Percentiles rank a stretch among this genome's conserved stretches.
These are phyloP conservation scores for pig (Sus scrofa) DNA, from an alignment of 2,113 vertebrate genomes.

Conservation along the genomic window DNA sequence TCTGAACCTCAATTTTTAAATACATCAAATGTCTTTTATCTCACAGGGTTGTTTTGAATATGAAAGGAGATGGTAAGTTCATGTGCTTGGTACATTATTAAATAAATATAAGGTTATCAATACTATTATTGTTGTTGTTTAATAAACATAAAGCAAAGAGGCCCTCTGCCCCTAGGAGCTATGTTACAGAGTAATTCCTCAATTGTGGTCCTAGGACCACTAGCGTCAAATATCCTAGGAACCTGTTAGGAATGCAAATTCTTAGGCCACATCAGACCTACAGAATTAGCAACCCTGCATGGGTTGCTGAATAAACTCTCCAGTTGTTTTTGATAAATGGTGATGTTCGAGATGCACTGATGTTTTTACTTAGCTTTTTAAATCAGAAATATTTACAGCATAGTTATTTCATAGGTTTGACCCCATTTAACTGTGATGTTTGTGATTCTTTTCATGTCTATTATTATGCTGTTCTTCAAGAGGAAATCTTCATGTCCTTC, in stretches of 20 bases:
- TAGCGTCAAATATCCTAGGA: not conserved
- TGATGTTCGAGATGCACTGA: not conserved
- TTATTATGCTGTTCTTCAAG: constrained; percentile 27
- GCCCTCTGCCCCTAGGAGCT: not conserved
- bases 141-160: constrained; percentile 1
- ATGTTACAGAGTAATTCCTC: not conserved
- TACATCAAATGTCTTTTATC: not conserved
- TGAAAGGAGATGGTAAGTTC: not conserved
- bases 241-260: constrained; percentile 1
- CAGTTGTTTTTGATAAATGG: not conserved
- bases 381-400: constrained; percentile 43
- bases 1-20: not conserved
- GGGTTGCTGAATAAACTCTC: not conserved
- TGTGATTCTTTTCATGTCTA: constrained; percentile 41
- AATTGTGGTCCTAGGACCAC: not conserved
- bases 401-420: constrained; percentile 33
- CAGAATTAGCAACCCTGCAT: not conserved
- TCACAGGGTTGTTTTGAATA: not conserved
- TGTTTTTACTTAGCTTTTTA: constrained; percentile 35
- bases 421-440: constrained; percentile 36
- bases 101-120: not conserved
- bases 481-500: constrained; percentile 52
- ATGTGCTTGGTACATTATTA: not conserved
- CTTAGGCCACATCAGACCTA: not conserved
- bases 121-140: not conserved